Base-by-base conservation (phyloP, 1,140 invertebrate species). In the Hycleus phaleratus region DNA sequence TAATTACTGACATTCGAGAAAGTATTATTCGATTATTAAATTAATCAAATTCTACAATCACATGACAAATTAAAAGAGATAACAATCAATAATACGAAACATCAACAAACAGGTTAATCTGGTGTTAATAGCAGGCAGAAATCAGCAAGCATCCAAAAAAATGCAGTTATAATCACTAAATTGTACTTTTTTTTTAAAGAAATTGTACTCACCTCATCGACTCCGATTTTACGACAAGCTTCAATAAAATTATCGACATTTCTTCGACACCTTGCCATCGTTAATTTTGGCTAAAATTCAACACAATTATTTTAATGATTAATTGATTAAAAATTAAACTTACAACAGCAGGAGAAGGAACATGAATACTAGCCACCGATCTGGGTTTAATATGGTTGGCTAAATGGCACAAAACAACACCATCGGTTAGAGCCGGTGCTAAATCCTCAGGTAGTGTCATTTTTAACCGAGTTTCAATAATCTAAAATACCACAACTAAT, bases 241-340 rank as follows among this genome's bases (percentile, higher is more conserved):
- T 95, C 91, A 59, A 97, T 76, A 71, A 97, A 97, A 76, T 96
- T 96, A 71, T 97, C 93, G 10, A 96, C 93, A 77, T 97, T 97
- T 69, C 91, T 81, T 68, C 93, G 81, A 79, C 92, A 95, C 69
- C 94, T 84, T 7, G 94, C 91, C 84, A 94, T 88, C 18, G 93
- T 92, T 56, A 97, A 75, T 74, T 95, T 95, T 46, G 93, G 92
- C 93, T 95, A 74, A 46, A 81, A 81, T 25, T 8, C 3, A 42
- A 5, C 32, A 47, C 0, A 0, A 39, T 18, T 24, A 43, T 18
- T 6, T 43, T 11, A 18, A 1, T 1, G 18, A 18, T 18, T 5
- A 1, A 44, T 11, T 24, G 46, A 55, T 25, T 5, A 38, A 32
- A 0, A 46, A 46, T 9, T 46, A 56, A 67, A 78, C 85, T 85